Evolutionary conservation across 2,113 vertebrate species (phyloP).

Genomic region (Pelusios castaneus): DNA sequence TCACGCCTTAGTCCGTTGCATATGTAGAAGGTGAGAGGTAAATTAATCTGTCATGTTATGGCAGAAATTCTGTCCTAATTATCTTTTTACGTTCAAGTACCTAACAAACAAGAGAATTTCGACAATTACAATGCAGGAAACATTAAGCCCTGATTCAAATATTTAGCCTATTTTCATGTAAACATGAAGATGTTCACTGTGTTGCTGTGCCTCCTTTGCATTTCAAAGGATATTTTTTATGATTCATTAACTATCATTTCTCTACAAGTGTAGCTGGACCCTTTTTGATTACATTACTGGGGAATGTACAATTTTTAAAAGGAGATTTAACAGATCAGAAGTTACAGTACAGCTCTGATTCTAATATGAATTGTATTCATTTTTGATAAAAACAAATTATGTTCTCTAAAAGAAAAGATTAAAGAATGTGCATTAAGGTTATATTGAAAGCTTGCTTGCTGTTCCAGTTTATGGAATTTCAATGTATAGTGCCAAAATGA

Average conservation of each 20-base stretch:
- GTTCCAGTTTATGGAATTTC: not conserved
- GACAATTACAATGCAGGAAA: not conserved
- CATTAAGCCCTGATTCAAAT: not conserved
- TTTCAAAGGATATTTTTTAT: not conserved
- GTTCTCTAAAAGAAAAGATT: not conserved
- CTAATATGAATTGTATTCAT: not conserved
- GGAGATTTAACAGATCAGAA: not conserved
- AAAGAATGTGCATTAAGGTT: not conserved
- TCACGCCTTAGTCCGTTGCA: not conserved
- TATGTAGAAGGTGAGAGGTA: not conserved
- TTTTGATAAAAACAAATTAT: conserved; percentile 24
- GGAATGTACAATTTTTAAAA: not conserved
- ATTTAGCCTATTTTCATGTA: not conserved
- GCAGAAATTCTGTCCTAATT: not conserved
- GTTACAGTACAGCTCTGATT: not conserved
- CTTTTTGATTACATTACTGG: not conserved
- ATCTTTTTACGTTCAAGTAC: not conserved
- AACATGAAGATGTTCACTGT: not conserved
- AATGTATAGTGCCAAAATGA: not conserved
- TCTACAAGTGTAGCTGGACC: not conserved
- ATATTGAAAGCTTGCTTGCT: not conserved
- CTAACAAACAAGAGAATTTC: not conserved
- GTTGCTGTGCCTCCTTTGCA: not conserved
- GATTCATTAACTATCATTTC: not conserved
- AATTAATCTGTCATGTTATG: not conserved